phyloP scores from a whole-genome alignment of 2,888 invertebrate species.

The Pyrocoelia pectoralis region DNA sequence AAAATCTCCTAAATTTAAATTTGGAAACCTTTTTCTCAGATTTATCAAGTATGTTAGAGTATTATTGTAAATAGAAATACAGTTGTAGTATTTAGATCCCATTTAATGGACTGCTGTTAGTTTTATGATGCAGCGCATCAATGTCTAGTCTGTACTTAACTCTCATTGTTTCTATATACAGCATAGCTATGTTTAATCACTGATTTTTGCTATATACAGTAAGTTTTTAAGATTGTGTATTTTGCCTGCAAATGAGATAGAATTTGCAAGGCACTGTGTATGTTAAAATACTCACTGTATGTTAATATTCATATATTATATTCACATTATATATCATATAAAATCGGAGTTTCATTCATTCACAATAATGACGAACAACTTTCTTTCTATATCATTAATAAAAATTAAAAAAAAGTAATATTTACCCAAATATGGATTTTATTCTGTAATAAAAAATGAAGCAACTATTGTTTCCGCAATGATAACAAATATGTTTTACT shows the following conservation, averaged over 20 bases:
- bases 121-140: slow-evolving; percentile 54
- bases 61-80: slow-evolving; percentile 41
- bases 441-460: no score
- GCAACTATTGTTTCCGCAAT: no score
- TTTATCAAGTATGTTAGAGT: slow-evolving; percentile 31
- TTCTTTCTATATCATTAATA: not conserved
- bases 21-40: slow-evolving; percentile 34
- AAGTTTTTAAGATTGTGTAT: no score
- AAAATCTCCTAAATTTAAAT: slow-evolving; percentile 40
- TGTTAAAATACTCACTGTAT: not conserved
- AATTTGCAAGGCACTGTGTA: no score
- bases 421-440: no score
- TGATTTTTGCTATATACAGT: slow-evolving; percentile 46
- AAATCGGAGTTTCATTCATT: not conserved
- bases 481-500: no score
- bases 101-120: slow-evolving; percentile 55
- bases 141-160: slow-evolving; percentile 60
- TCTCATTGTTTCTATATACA: slow-evolving; percentile 51
- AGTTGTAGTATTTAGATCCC: slow-evolving; percentile 48
- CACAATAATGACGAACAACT: not conserved
- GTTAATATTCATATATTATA: not conserved
- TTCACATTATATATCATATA: not conserved
- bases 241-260: no score
- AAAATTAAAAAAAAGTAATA: no score
- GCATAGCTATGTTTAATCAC: slow-evolving; percentile 46